Base-by-base conservation (phyloP, 2,113 vertebrate species). In the Cottus gobio region DNA sequence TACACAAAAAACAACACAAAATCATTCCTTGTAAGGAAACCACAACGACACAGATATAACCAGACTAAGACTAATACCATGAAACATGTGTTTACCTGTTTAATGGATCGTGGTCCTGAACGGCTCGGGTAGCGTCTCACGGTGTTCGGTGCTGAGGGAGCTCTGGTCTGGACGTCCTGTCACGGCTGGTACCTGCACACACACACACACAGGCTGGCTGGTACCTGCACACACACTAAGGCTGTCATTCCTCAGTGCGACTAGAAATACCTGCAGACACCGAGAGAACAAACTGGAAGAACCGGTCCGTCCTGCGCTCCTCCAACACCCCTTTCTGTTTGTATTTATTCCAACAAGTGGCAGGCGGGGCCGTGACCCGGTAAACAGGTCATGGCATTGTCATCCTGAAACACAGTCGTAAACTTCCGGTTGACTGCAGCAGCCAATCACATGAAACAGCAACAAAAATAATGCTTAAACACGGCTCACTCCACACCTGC, bases 261-360 rank as follows among this genome's bases (percentile, higher is more conserved):
- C 16, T 63, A 60, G 10, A 78, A 3, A 83, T 30, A 74, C 28
- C 34, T 39, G 31, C 34, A 34, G 24, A 73, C 28, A 50, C 22
- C n/a, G 16, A 13, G 26, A 12, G 26, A n/a, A 2, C 3, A 26
- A 65, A 71, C 77, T 1, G 22, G 77, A 71, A 20, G 0, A 8
- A 85, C 89, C 3, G 2, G 89, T 83, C 64, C 5, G 7, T 3
- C 79, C 54, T 10, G 52, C 3, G 0, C 28, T 42, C 4, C 52
- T 16, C 12, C 1, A n/a, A 2, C 30, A 24, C 36, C 7, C 3
- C 9, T 44, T 44, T 6, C 13, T 22, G 31, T 79, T n/a, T n/a
- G n/a, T 39, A 52, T 44, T 54, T 12, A 61, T 46, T 6, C 12
- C 15, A 18, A 46, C 34, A 28, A 28, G 24, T 15, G 13, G 10